A percentile compares a stretch with the other conserved stretches of the same genome.
These are phyloP conservation scores for Smutsia gigantea DNA, from an alignment of 2,797 vertebrate species.

Conservation along the genomic window DNA sequence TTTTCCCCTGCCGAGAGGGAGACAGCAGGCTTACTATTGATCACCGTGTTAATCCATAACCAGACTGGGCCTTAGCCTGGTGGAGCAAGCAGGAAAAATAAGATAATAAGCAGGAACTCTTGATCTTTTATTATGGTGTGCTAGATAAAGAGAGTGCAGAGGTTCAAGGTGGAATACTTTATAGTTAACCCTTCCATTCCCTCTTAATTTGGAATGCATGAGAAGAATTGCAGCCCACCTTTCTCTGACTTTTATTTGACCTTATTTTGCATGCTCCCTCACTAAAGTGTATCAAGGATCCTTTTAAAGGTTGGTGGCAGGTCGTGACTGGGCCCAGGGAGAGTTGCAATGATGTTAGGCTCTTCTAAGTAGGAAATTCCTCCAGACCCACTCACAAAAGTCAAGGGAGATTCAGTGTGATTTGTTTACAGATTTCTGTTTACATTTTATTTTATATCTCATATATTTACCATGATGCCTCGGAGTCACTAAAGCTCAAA, in stretches of 20 bases:
- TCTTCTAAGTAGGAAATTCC: accelerated
- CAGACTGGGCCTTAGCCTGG: slow-evolving; percentile 93
- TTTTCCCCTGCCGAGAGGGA: slow-evolving; percentile 95
- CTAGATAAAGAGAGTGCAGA: slow-evolving; percentile 90
- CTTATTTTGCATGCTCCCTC: slow-evolving; percentile 67
- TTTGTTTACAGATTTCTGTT: too few relatives aligned
- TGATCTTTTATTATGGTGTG: slow-evolving; percentile 92
- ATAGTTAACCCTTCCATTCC: slow-evolving; percentile 86
- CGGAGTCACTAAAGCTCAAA: background rate
- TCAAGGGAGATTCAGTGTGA: too few relatives aligned
- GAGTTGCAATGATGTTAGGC: background rate
- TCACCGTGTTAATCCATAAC: slow-evolving; percentile 98
- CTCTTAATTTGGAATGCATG: slow-evolving; percentile 75
- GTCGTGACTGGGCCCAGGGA: background rate
- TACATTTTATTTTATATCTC: background rate
- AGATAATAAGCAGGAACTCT: slow-evolving; percentile 93
- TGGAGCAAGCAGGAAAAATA: slow-evolving; percentile 92
- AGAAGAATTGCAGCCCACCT: slow-evolving; percentile 58
- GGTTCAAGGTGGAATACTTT: slow-evolving; percentile 87
- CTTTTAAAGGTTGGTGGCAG: background rate
- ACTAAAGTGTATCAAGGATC: background rate
- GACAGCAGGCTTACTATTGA: slow-evolving; percentile 97
- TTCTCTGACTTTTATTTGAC: slow-evolving; percentile 70
- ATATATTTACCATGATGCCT: accelerated
- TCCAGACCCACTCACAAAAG: background rate